Percentiles rank a stretch among this genome's conserved stretches.
Conservation (phyloP, 2,113 vertebrate genomes). For the Oxyura jamaicensis region DNA sequence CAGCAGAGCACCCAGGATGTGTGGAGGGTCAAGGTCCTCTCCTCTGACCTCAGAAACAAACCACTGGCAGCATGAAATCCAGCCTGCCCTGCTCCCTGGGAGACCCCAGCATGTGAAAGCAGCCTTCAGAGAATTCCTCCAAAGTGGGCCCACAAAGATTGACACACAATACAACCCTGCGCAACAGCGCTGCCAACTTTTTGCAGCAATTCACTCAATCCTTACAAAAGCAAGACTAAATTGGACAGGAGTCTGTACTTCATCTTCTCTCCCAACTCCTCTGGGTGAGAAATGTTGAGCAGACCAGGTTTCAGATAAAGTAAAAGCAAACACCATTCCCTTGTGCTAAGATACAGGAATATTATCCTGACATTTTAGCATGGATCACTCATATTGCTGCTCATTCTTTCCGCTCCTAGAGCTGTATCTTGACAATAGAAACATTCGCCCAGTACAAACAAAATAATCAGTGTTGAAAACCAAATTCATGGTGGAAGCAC, state of each 20-base stretch:
- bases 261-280: conserved; percentile 24
- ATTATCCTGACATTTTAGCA: conserved; percentile 62
- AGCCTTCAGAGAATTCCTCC: background rate
- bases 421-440: conserved; percentile 40
- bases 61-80: background rate
- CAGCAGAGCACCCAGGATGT: accelerated
- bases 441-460: conserved; percentile 49
- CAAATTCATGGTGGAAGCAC: background rate
- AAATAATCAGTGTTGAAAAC: conserved; percentile 55
- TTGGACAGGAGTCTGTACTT: background rate
- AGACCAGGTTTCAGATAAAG: conserved; percentile 3
- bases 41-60: background rate
- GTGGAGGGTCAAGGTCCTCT: background rate
- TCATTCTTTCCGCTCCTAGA: background rate
- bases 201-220: conserved; percentile 19
- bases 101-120: background rate
- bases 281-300: conserved; percentile 6
- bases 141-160: background rate
- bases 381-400: conserved; percentile 7
- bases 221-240: conserved; percentile 8
- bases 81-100: background rate
- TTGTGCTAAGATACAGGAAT: background rate
- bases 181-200: background rate
- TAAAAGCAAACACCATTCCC: conserved; percentile 57
- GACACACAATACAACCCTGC: background rate